These are phyloP conservation scores for Ursus arctos DNA, from an alignment of 2,113 vertebrate species.

Conservation along the genomic window DNA sequence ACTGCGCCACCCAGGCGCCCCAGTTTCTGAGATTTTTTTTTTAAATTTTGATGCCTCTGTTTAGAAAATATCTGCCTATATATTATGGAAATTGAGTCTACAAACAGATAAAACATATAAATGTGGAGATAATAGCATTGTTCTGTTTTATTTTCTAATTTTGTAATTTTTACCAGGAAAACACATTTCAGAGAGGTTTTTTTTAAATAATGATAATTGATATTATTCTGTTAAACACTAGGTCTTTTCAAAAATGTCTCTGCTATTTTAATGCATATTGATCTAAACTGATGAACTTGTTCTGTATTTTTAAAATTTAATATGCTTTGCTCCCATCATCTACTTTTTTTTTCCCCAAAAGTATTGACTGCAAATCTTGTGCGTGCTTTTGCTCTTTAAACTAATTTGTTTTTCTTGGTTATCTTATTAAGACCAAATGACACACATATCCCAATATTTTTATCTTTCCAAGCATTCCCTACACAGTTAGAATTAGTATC, in stretches of 20 bases:
- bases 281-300: conserved; percentile 43
- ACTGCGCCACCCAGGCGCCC: no score
- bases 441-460: background rate
- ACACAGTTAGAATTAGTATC: conserved; percentile 35
- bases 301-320: conserved; percentile 6
- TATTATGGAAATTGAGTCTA: conserved; percentile 11
- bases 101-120: conserved; percentile 22
- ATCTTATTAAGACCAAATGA: conserved; percentile 7
- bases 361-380: conserved; percentile 37
- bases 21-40: background rate
- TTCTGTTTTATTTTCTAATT: conserved; percentile 27
- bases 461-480: conserved; percentile 49
- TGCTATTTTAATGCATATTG: background rate
- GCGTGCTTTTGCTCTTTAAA: conserved; percentile 7
- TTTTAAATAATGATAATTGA: background rate
- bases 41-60: background rate
- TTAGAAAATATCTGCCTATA: conserved; percentile 26
- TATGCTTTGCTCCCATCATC: background rate
- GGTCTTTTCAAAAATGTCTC: conserved; percentile 21
- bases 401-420: conserved; percentile 33
- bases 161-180: conserved; percentile 33
- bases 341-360: conserved; percentile 19
- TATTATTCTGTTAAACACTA: conserved; percentile 6
- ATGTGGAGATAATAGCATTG: background rate
- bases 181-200: background rate